Conservation (phyloP, 2,113 vertebrate species). For the Xyrauchen texanus region DNA sequence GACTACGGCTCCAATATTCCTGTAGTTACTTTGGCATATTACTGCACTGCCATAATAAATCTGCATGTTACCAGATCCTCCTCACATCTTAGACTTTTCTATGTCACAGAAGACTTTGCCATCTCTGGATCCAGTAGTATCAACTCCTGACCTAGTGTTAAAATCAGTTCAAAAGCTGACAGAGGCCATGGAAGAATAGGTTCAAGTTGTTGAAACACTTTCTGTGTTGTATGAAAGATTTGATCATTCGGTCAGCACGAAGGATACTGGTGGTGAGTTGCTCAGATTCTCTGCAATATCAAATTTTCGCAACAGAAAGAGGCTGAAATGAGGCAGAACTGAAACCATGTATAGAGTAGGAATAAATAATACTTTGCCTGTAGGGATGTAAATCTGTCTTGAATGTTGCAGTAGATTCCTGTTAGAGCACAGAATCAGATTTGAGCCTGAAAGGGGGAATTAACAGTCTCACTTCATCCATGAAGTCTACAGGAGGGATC, state of each 20-base stretch:
- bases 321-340: too few relatives aligned
- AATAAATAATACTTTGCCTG: too few relatives aligned
- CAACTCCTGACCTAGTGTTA: background rate
- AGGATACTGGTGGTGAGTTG: too few relatives aligned
- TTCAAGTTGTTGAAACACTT: background rate
- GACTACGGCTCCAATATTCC: background rate
- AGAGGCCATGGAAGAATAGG: background rate
- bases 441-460: too few relatives aligned
- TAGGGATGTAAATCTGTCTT: too few relatives aligned
- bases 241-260: background rate
- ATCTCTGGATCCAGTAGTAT: background rate
- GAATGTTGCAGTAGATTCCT: too few relatives aligned
- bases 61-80: background rate
- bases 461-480: too few relatives aligned
- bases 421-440: too few relatives aligned
- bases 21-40: background rate
- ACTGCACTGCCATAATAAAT: background rate
- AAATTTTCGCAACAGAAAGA: too few relatives aligned
- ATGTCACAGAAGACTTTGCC: background rate
- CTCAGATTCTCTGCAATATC: too few relatives aligned
- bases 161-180: background rate
- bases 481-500: too few relatives aligned
- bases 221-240: background rate
- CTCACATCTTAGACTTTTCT: background rate
- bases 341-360: too few relatives aligned